A percentile compares a stretch with the other conserved stretches of the same genome.
These are phyloP conservation scores for Triops cancriformis DNA, from an alignment of 1,140 invertebrate genomes.

Conservation along the genomic window DNA sequence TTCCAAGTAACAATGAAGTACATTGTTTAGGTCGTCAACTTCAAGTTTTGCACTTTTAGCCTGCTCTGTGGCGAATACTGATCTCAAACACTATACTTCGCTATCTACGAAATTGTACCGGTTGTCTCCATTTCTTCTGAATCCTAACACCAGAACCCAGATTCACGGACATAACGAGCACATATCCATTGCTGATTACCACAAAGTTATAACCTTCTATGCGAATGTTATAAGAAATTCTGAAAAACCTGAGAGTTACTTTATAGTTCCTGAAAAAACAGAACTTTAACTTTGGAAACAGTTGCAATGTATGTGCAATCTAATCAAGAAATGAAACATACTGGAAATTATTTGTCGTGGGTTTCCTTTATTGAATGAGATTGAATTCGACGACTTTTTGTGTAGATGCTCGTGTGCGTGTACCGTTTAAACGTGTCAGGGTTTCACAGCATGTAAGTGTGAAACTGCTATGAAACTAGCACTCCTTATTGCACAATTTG, in stretches of 20 bases:
- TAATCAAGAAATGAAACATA: no score
- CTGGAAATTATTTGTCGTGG: no score
- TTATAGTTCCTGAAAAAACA: not conserved
- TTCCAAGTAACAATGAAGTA: constrained; percentile 40
- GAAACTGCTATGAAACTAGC: no score
- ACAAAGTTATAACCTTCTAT: constrained; percentile 47
- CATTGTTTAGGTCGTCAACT: constrained; percentile 14
- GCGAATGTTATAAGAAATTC: constrained; percentile 46
- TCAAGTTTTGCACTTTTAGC: constrained; percentile 35
- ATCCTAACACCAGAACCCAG: constrained; percentile 38
- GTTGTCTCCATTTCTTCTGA: constrained; percentile 44
- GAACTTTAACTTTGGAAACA: not conserved
- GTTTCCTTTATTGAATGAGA: no score
- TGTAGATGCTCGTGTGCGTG: no score
- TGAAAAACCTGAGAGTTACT: constrained; percentile 33
- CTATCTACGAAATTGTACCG: constrained; percentile 47
- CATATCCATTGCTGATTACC: constrained; percentile 44
- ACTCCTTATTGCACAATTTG: no score
- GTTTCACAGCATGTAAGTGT: no score
- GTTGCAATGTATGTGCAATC: no score
- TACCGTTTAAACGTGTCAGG: no score
- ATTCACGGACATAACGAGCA: constrained; percentile 51
- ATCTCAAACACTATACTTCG: constrained; percentile 45
- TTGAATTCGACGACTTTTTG: no score
- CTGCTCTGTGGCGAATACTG: constrained; percentile 48